phyloP scores from a whole-genome alignment of 2,113 vertebrate genomes.

The Myrmecophaga tridactyla region DNA sequence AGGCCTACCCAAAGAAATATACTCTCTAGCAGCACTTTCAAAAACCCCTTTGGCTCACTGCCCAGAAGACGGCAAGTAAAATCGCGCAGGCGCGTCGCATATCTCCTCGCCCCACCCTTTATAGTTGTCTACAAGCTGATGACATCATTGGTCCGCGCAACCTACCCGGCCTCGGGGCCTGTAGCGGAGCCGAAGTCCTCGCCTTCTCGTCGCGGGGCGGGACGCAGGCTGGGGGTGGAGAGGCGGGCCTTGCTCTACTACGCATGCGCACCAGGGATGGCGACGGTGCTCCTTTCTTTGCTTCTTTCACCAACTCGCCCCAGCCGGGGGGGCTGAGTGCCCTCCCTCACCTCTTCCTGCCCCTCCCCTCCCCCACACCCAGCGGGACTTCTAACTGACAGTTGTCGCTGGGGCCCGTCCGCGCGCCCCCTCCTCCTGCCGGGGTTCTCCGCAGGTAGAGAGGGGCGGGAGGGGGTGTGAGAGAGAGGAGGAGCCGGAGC shows the following conservation, averaged over 20 bases:
- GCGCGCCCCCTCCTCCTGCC: slow-evolving; percentile 68
- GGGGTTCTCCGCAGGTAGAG: slow-evolving; percentile 65
- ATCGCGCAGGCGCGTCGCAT: slow-evolving; percentile 29
- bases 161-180: not conserved
- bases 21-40: not conserved
- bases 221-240: not conserved
- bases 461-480: slow-evolving; percentile 66
- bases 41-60: rapidly evolving
- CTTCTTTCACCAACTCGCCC: not conserved
- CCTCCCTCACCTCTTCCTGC: not conserved
- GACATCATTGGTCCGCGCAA: slow-evolving; percentile 68
- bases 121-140: not conserved
- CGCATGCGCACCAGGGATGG: slow-evolving; percentile 69
- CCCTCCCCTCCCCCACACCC: slow-evolving; percentile 32
- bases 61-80: rapidly evolving
- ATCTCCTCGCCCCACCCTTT: not conserved
- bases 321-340: not conserved
- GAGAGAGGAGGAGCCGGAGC: slow-evolving; percentile 66
- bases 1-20: not conserved
- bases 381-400: slow-evolving; percentile 73
- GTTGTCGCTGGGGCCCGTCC: slow-evolving; percentile 67
- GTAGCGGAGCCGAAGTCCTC: not conserved
- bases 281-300: slow-evolving; percentile 35
- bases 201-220: slow-evolving; percentile 3
- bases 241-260: not conserved